phyloP scores from a whole-genome alignment of 2,797 vertebrate genomes.

The Rhodeus uyekii region DNA sequence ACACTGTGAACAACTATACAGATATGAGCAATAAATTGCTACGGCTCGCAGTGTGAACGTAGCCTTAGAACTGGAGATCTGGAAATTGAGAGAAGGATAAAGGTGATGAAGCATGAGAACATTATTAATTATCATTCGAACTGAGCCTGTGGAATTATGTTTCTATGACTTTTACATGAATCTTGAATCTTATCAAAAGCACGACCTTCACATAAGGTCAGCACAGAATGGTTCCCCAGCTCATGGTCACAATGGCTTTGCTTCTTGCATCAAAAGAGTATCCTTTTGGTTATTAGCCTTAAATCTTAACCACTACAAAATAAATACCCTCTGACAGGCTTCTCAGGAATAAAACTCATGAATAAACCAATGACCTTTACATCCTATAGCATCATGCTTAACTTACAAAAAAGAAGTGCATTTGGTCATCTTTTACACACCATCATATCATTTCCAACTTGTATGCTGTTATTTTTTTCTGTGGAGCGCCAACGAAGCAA shows the following conservation, averaged over 20 bases:
- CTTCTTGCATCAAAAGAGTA: not conserved
- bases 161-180: not conserved
- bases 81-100: conserved; percentile 2
- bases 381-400: not conserved
- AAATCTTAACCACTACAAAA: conserved; percentile 6
- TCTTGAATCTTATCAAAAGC: not conserved
- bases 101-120: not conserved
- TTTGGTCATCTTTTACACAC: not conserved
- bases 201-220: not conserved
- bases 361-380: conserved; percentile 14
- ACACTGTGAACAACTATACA: no score
- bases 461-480: not conserved
- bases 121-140: not conserved
- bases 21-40: no score
- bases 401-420: not conserved
- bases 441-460: not conserved
- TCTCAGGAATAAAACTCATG: not conserved
- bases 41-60: no score
- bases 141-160: not conserved
- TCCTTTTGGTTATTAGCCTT: not conserved
- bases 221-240: not conserved
- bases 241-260: not conserved
- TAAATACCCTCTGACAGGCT: conserved; percentile 3
- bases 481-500: not conserved
- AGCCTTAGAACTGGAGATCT: not conserved